These are phyloP conservation scores for Mesaphorura yosii DNA, from an alignment of 1,140 invertebrate species.

Conservation along the genomic window DNA sequence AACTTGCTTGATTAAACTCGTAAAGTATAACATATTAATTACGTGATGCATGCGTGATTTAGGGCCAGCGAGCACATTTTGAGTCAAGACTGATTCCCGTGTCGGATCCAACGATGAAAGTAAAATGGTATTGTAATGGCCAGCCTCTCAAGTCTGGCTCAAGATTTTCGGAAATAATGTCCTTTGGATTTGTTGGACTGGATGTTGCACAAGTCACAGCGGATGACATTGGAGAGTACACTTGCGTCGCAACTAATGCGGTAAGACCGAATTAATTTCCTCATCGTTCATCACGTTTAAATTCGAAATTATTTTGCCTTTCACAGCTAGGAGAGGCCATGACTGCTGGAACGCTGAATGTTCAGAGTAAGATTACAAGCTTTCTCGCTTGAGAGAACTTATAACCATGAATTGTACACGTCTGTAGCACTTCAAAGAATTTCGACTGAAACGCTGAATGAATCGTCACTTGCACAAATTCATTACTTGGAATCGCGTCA, in stretches of 20 bases:
- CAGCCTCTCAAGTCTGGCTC: conserved; percentile 46
- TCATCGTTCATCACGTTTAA: no score
- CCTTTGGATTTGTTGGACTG: conserved; percentile 45
- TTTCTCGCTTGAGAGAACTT: no score
- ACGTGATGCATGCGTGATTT: no score
- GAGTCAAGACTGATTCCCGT: conserved; percentile 69
- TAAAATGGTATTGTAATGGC: conserved; percentile 96
- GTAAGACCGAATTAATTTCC: no score
- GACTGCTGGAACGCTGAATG: conserved; percentile 71
- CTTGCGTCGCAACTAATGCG: conserved; percentile 37
- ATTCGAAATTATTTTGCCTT: no score
- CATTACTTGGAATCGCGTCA: conserved; percentile 75
- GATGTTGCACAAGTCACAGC: conserved; percentile 43
- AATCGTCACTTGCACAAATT: conserved; percentile 90
- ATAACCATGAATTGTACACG: no score
- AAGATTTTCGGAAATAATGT: conserved; percentile 44
- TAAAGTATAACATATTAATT: no score
- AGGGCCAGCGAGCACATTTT: conserved; percentile 44
- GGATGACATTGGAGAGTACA: conserved; percentile 41
- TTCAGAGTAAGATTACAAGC: no score
- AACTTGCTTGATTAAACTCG: no score
- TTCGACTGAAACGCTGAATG: conserved; percentile 62
- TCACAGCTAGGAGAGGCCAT: conserved; percentile 52
- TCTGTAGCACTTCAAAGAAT: conserved; percentile 28
- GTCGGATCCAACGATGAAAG: conserved; percentile 82